A percentile compares a stretch with the other conserved stretches of the same genome.
phyloP scores from a whole-genome alignment of 1,140 invertebrate genomes.

The Neodiprion virginianus region DNA sequence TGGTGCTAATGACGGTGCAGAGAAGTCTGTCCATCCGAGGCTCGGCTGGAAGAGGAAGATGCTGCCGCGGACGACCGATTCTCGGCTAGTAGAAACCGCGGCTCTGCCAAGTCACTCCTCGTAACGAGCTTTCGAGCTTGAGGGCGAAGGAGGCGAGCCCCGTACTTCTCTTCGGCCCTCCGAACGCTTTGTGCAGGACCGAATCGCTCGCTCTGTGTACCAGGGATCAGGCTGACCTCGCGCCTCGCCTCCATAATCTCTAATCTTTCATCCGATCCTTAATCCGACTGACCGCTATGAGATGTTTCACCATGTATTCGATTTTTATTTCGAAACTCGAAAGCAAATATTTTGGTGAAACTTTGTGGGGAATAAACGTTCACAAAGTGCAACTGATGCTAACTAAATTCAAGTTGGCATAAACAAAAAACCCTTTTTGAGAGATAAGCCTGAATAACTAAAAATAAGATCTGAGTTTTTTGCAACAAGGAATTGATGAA shows the following conservation, averaged over 20 bases:
- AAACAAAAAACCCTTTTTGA: too few species aligned
- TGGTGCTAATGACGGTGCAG: slow-evolving; percentile 10
- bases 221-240: slow-evolving; percentile 20
- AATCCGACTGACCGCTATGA: neutral
- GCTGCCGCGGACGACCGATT: slow-evolving; percentile 3
- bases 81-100: slow-evolving; percentile 33
- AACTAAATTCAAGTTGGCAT: too few species aligned
- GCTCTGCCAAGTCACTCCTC: slow-evolving; percentile 53
- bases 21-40: slow-evolving; percentile 22
- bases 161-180: neutral
- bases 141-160: slow-evolving; percentile 23
- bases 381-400: too few species aligned
- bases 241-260: neutral
- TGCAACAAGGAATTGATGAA: too few species aligned
- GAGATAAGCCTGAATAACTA: too few species aligned
- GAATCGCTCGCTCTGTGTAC: slow-evolving; percentile 12
- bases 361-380: too few species aligned
- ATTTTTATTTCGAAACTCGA: too few species aligned
- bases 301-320: neutral
- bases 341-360: too few species aligned
- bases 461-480: too few species aligned
- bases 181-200: neutral
- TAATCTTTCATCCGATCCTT: neutral
- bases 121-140: slow-evolving; percentile 51
- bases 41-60: slow-evolving; percentile 24